Evolutionary conservation across 2,113 vertebrate species (phyloP).

Genomic region (Hydrolagus affinis): DNA sequence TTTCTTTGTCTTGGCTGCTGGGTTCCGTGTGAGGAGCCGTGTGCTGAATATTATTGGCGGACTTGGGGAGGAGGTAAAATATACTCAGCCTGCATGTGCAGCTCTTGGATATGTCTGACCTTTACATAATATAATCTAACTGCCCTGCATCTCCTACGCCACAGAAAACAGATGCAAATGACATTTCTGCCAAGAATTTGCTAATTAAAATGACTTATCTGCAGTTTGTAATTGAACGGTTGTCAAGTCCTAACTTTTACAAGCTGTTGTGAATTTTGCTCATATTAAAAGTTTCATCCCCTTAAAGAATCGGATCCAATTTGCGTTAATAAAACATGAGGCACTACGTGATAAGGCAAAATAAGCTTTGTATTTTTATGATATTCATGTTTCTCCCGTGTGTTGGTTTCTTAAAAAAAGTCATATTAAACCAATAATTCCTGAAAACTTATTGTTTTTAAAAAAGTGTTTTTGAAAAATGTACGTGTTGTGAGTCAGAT

Average conservation of each 20-base stretch:
- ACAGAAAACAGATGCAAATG: slow-evolving; percentile 24
- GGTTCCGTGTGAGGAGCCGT: background rate
- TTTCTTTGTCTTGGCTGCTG: slow-evolving; percentile 8
- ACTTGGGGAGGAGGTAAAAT: background rate
- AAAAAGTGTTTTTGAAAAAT: too few relatives aligned
- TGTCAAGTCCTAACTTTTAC: background rate
- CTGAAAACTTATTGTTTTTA: too few relatives aligned
- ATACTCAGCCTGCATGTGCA: background rate
- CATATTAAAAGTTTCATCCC: background rate
- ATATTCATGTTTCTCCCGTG: too few relatives aligned
- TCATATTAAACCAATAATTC: too few relatives aligned
- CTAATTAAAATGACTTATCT: slow-evolving; percentile 14
- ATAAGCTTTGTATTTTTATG: background rate
- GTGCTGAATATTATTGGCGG: background rate
- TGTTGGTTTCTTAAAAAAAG: too few relatives aligned
- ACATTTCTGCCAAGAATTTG: slow-evolving; percentile 10
- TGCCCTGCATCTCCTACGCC: slow-evolving; percentile 8
- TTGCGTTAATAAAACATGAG: background rate
- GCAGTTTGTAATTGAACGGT: slow-evolving; percentile 4
- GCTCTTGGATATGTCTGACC: slow-evolving; percentile 13
- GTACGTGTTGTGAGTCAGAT: too few relatives aligned
- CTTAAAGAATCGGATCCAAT: background rate
- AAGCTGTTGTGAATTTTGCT: slow-evolving; percentile 1
- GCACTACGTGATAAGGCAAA: background rate
- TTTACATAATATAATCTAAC: slow-evolving; percentile 16